Evolutionary conservation across 2,888 invertebrate species (phyloP), one percentile per base, ranked within the genome.

Genomic region (Brachylomia viminalis): DNA sequence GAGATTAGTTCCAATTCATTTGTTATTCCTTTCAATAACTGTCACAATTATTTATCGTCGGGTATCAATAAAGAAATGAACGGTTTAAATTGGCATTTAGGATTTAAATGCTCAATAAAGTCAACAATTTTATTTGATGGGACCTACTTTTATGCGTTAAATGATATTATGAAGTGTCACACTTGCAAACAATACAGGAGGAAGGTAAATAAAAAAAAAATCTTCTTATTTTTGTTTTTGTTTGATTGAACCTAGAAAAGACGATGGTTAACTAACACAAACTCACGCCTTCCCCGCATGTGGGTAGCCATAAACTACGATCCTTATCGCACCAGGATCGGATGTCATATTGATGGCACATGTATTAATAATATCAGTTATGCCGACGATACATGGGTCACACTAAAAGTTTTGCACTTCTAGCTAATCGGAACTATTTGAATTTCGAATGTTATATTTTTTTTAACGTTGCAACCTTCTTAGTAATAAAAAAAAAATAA

Each of bases 1-100:
- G 1, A 62, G 65, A 78, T 78, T 72, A 70, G 65, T 45, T 78
- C 8, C 38, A 30, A 77, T 38, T 58, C 45, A 52, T 81, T 84
- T 72, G 49, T 78, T 74, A 80, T 80, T 56, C 33, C 75, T 78
- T 78, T 64, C 59, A 72, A 76, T 76, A 72, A 69, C 59, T 65
- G 64, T 75, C 56, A 33, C 56, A 20, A 15, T 75, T 75, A 75
- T 61, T 80, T 49, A 68, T 75, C 17, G 42, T 45, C 4, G n/a
- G 59, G 15, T 20, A 52, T 59, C 62, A 49, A 61, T 68, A 56
- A 65, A 38, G 52, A 65, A 47, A 64, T 56, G 17, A 73, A 52
- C 45, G 11, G 47, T 59, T 65, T 23, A 11, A 30, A 54, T 38
- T 17, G 23, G 20, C 30, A 20, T 27, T 27, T 47, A 54, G 33